Percentiles rank a stretch among this genome's conserved stretches.
Evolutionary conservation across 2,797 vertebrate genomes (phyloP).

Genomic region (Coluber constrictor): DNA sequence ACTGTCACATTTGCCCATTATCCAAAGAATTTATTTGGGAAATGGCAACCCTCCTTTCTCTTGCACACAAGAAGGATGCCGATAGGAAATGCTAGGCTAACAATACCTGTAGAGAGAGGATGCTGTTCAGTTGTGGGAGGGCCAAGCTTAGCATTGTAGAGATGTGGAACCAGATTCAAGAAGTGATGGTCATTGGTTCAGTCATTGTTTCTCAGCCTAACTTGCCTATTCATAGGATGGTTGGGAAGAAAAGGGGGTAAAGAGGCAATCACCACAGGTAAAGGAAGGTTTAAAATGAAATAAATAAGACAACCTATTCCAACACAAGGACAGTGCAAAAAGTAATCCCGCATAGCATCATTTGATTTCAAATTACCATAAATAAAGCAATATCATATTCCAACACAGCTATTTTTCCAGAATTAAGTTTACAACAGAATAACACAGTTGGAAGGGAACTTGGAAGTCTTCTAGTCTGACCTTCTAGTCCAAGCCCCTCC

Average conservation of each 20-base stretch:
- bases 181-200: background rate
- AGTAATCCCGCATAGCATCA: background rate
- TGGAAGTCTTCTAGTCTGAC: too few species aligned
- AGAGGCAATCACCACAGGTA: background rate
- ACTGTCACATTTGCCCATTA: background rate
- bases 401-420: background rate
- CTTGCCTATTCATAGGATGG: background rate
- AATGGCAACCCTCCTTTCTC: background rate
- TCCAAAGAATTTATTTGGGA: background rate
- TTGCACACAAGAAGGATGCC: background rate
- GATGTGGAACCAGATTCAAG: background rate
- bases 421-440: background rate
- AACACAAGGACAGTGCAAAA: background rate
- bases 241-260: background rate
- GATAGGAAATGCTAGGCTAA: background rate
- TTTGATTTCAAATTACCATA: background rate
- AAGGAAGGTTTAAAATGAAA: background rate
- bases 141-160: background rate
- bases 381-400: background rate
- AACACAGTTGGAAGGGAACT: too few species aligned
- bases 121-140: too few species aligned
- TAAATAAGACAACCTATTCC: background rate
- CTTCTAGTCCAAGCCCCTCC: too few species aligned
- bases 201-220: background rate
- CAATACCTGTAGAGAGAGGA: background rate